Base-by-base conservation (phyloP, 2,888 invertebrate species). In the Hyposoter didymator region DNA sequence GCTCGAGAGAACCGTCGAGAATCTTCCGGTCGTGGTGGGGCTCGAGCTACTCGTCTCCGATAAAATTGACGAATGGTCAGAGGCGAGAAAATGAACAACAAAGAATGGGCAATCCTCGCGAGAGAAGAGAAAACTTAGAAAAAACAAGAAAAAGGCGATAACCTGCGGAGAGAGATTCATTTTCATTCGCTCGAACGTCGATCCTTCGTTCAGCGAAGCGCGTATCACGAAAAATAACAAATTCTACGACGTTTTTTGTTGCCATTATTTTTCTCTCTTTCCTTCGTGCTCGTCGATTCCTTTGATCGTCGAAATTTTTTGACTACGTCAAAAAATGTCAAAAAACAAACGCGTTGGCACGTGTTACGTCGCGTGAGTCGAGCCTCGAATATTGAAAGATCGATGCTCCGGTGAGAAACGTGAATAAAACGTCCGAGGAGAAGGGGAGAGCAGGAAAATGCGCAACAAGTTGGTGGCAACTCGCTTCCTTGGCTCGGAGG, bases 371-470 rank as follows among this genome's bases (percentile, higher is more conserved):
- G 67, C 45, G 45, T 45, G 28, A 19, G 43, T 32, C 6, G 19
- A 69, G 35, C n/a, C 39, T 39, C 10, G 66, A 67, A 59, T 14
- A 59, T 28, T 28, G 14, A 59, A 59, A 69, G 47, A 69, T 69
- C 47, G 17, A 47, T 47, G 69, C 22, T 69, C 69, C 45, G 28
- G 12, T 5, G 55, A 32, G 10, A 32, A 70, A 69, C 14, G 70
- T 28, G n/a, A 49, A 52, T 12, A 28, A 49, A 35, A 49, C 22
- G 14, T 3, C 17, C 4, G 14, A 35, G 43, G 67, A 14, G 28
- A 8, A 22, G 47, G 43, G 19, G 4, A 28, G 28, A 8, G 69
- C 1, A 28, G 49, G 35, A 35, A 49, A 47, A 32, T 14, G 47
- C 32, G 72, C 49, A 52, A 52, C 49, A 52, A 52, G 72, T 72